These are phyloP conservation scores for Eupithecia abbreviata DNA, from an alignment of 2,888 invertebrate genomes.

Conservation along the genomic window DNA sequence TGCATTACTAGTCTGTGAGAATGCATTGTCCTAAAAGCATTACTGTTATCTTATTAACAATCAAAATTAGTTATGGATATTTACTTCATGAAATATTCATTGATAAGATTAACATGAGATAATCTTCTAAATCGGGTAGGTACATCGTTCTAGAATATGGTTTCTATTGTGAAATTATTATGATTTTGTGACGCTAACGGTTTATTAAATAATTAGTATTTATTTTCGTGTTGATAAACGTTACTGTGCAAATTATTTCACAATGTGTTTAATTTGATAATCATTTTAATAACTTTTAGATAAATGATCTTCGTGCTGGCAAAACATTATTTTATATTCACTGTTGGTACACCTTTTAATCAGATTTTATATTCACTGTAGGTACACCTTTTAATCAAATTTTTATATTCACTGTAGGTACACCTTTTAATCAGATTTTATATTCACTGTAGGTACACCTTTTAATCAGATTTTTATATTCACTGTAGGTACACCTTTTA, in stretches of 20 bases:
- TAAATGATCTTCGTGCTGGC: background rate
- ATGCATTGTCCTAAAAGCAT: constrained; percentile 39
- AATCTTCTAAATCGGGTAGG: background rate
- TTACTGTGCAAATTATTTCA: background rate
- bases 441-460: too few relatives aligned
- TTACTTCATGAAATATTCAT: constrained; percentile 18
- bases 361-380: background rate
- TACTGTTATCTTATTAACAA: constrained; percentile 31
- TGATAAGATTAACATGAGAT: constrained; percentile 8
- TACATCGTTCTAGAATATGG: background rate
- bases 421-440: too few relatives aligned
- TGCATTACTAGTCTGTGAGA: constrained; percentile 34
- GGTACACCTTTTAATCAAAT: too few relatives aligned
- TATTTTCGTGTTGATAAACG: background rate
- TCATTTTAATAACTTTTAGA: background rate
- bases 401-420: too few relatives aligned
- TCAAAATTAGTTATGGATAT: constrained; percentile 16
- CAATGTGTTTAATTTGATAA: background rate
- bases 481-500: too few relatives aligned
- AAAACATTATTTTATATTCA: constrained; percentile 2
- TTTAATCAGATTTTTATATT: too few relatives aligned
- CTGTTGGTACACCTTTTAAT: background rate
- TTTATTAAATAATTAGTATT: background rate
- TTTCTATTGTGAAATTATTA: background rate
- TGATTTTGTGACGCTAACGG: background rate